phyloP scores from a whole-genome alignment of 2,113 vertebrate species.

The Saguinus imperator region DNA sequence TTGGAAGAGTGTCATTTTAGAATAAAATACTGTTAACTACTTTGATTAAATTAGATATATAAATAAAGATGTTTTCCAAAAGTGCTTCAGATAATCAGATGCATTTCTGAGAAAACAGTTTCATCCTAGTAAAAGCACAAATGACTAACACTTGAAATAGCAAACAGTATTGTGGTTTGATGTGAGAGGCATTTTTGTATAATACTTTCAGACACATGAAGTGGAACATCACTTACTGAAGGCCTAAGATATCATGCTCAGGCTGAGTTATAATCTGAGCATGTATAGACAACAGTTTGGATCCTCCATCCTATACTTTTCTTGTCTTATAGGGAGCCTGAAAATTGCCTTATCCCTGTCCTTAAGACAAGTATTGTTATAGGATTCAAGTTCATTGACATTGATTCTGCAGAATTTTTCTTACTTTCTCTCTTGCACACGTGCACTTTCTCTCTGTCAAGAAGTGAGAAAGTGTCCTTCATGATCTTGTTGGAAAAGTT shows the following conservation, averaged over 20 bases:
- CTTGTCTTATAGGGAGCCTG: neutral
- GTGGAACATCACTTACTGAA: neutral
- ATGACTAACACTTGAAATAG: neutral
- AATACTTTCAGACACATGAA: neutral
- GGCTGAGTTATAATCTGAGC: neutral
- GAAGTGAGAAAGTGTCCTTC: too few relatives aligned
- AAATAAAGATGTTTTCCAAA: neutral
- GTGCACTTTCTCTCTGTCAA: too few relatives aligned
- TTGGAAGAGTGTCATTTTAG: neutral
- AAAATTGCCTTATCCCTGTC: neutral
- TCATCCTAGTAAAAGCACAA: neutral
- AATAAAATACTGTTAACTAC: neutral
- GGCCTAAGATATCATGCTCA: neutral
- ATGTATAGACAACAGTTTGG: neutral
- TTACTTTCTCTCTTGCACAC: neutral
- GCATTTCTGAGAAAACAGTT: constrained; percentile 14
- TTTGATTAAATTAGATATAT: neutral
- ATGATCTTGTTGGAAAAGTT: too few relatives aligned
- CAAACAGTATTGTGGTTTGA: neutral
- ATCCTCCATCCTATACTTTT: neutral
- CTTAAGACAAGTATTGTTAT: neutral
- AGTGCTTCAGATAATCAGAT: neutral
- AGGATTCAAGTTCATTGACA: neutral
- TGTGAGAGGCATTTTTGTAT: neutral
- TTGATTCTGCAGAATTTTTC: neutral